Base-by-base conservation (phyloP, 2,888 invertebrate species). In the Cactoblastis cactorum region DNA sequence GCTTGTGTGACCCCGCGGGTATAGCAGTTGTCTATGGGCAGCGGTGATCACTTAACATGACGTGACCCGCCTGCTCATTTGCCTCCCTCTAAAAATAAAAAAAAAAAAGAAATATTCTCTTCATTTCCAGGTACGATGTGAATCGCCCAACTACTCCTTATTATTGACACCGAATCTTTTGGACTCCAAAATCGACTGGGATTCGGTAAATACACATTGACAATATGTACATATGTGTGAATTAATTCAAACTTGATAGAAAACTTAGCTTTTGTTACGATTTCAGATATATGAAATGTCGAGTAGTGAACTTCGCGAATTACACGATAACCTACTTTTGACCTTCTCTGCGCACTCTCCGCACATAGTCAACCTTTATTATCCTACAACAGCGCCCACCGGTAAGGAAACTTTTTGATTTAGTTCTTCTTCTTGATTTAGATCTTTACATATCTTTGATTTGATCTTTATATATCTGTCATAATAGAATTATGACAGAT, bases 261-360 rank as follows among this genome's bases (percentile, higher is more conserved):
- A n/a, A n/a, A n/a, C n/a, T n/a, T n/a, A n/a, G 9, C 12, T 43
- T 41, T 11, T 19, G n/a, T 39, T 8, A 12, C 2, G n/a, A 45
- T 14, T 37, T 2, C 57, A 87, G 67, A 86, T 92, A n/a, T 91
- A 90, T 73, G 91, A 92, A 54, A 80, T 90, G 41, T 83, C 91
- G 0, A 67, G 77, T 50, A 68, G 83, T 3, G 79, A 86, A 24
- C 67, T 93, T 47, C 87, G 90, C 17, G 89, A 91, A 39, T 67
- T 94, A 43, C 91, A 93, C 69, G 93, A 93, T 55, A 90, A 90
- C 54, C 63, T 94, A 45, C 77, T 94, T 48, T 69, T 93, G 22
- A 83, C 88, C 22, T 94, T 92, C 71, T 91, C 92, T 0, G 93
- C 94, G 2, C 92, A 92, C 64, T 90, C 91, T 64, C 93, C 93